These are phyloP conservation scores for Dinothrombium tinctorium DNA, from an alignment of 1,140 invertebrate species.

Conservation along the genomic window DNA sequence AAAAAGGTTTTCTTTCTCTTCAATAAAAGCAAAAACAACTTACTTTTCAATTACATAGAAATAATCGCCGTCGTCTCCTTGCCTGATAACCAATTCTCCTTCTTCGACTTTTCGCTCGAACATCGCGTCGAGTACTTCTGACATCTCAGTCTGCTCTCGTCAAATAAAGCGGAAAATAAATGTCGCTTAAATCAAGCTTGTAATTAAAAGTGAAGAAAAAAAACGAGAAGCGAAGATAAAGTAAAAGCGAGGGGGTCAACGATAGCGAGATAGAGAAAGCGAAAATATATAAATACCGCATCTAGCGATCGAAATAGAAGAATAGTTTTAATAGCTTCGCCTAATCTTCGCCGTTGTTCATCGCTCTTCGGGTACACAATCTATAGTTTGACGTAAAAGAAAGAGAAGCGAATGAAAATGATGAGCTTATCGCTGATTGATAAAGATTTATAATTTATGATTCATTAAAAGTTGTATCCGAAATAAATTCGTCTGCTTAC, in stretches of 20 bases:
- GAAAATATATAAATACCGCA: conserved; percentile 33
- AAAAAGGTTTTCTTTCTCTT: too few relatives aligned
- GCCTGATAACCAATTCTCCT: conserved; percentile 72
- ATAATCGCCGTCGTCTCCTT: conserved; percentile 91
- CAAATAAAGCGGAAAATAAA: too few relatives aligned
- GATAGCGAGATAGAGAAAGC: not conserved
- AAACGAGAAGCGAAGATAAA: not conserved
- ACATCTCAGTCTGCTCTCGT: conserved; percentile 52
- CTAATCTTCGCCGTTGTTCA: conserved; percentile 58
- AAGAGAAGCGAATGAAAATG: not conserved
- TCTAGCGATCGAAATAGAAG: conserved; percentile 78
- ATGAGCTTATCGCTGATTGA: too few relatives aligned
- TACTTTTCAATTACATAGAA: conserved; percentile 88
- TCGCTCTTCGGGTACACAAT: conserved; percentile 70
- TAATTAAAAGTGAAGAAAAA: not conserved
- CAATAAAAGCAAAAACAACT: conserved; percentile 5
- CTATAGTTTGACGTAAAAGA: conserved; percentile 22
- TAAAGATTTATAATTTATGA: too few relatives aligned
- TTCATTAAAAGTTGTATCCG: too few relatives aligned
- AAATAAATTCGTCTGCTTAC: too few relatives aligned
- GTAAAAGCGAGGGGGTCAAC: not conserved
- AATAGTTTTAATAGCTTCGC: conserved; percentile 73
- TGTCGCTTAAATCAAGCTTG: too few relatives aligned
- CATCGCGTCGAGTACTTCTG: conserved; percentile 84
- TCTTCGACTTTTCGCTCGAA: conserved; percentile 63